Conservation (phyloP, 2,888 invertebrate species). For the Carabus problematicus region DNA sequence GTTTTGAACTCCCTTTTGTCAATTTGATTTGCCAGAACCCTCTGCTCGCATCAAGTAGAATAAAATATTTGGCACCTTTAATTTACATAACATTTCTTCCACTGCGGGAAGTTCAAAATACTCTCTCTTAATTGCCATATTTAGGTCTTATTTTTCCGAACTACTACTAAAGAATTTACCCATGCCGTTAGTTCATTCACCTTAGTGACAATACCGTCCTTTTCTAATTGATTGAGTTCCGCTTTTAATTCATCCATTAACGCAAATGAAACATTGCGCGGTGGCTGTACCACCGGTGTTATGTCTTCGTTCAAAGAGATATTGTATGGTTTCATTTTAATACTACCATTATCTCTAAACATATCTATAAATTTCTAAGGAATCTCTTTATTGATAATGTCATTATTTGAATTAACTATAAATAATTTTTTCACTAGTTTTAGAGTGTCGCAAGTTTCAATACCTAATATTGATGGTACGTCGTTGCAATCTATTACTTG, state of each 20-base stretch:
- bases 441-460: neutral
- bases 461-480: constrained; percentile 5
- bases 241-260: constrained; percentile 1
- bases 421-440: neutral
- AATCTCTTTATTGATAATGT: neutral
- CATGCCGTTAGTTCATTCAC: neutral
- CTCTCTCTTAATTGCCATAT: constrained; percentile 46
- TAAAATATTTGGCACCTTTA: constrained; percentile 46
- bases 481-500: neutral
- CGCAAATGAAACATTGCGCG: neutral
- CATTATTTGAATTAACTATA: neutral
- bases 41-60: constrained; percentile 45
- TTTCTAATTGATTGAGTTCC: neutral
- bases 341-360: too few species aligned
- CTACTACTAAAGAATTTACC: constrained; percentile 20
- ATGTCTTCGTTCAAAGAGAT: too few species aligned
- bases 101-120: too few species aligned
- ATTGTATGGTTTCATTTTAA: too few species aligned
- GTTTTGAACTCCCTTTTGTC: constrained; percentile 45
- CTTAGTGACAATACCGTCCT: neutral
- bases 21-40: constrained; percentile 49
- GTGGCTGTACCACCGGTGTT: too few species aligned
- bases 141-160: constrained; percentile 45
- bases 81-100: constrained; percentile 47
- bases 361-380: neutral